Evolutionary conservation across 1,140 invertebrate genomes (phyloP).

Genomic region (Physella acuta): DNA sequence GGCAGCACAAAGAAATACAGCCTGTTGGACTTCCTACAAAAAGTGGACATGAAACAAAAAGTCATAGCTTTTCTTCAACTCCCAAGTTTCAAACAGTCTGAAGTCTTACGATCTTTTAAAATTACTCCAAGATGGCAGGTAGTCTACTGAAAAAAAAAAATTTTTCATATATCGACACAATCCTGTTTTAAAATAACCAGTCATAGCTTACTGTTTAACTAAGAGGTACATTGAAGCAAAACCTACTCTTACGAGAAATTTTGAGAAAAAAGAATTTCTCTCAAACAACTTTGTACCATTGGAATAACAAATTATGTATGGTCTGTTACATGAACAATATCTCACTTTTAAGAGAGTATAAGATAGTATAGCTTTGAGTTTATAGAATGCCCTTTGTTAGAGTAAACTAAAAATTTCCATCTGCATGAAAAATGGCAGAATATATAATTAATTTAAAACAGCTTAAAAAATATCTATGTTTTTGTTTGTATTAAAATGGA

Average conservation of each 20-base stretch:
- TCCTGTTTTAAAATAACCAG: background rate
- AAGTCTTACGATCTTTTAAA: constrained; percentile 58
- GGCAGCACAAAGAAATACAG: constrained; percentile 44
- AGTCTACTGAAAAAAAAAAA: background rate
- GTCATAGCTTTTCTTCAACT: constrained; percentile 68
- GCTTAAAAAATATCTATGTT: background rate
- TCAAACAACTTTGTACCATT: background rate
- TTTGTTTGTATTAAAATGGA: background rate
- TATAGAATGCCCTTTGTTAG: background rate
- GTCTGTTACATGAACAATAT: no score
- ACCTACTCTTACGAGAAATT: background rate
- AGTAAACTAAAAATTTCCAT: background rate
- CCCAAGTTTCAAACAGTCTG: constrained; percentile 51
- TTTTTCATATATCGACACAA: no score
- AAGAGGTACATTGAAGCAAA: no score
- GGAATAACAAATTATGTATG: background rate
- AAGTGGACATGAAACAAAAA: constrained; percentile 67
- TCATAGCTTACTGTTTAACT: background rate
- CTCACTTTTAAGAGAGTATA: no score
- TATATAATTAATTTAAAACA: background rate
- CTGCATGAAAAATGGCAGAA: background rate
- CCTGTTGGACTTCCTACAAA: constrained; percentile 63
- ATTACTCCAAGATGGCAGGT: constrained; percentile 57
- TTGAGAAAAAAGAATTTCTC: background rate
- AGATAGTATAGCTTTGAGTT: no score